Evolutionary conservation across 2,797 vertebrate species (phyloP).

Genomic region (Amphiprion clarkii): DNA sequence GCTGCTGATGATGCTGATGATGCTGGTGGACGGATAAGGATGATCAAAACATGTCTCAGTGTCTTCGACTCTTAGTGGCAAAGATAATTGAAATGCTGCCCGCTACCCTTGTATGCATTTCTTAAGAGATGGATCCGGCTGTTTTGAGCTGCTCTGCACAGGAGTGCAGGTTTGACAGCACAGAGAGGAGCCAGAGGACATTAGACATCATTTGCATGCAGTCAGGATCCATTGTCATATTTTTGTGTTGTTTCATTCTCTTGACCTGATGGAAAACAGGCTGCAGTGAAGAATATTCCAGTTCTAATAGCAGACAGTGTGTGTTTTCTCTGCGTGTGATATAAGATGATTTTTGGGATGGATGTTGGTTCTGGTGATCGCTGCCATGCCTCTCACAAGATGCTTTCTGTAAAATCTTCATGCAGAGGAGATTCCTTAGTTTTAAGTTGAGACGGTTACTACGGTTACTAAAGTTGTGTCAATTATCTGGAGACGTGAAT

Average conservation of each 20-base stretch:
- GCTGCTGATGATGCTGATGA: constrained; percentile 46
- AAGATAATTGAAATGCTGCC: constrained; percentile 48
- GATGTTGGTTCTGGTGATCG: constrained; percentile 38
- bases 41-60: constrained; percentile 66
- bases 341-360: constrained; percentile 44
- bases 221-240: constrained; percentile 45
- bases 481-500: constrained; percentile 20
- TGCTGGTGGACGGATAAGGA: constrained; percentile 62
- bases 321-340: constrained; percentile 45
- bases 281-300: constrained; percentile 5
- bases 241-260: constrained; percentile 36
- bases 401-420: constrained; percentile 36
- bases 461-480: constrained; percentile 33
- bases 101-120: constrained; percentile 34
- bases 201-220: constrained; percentile 73
- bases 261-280: constrained; percentile 13
- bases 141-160: constrained; percentile 55
- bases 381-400: constrained; percentile 42
- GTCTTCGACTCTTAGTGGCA: constrained; percentile 44
- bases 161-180: constrained; percentile 55
- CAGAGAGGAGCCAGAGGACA: constrained; percentile 70
- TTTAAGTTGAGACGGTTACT: constrained; percentile 16
- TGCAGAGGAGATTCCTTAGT: constrained; percentile 36
- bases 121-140: constrained; percentile 43
- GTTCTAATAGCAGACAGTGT: constrained; percentile 8